Base-by-base conservation (phyloP, 2,888 invertebrate genomes). In the Parascotia fuliginaria region DNA sequence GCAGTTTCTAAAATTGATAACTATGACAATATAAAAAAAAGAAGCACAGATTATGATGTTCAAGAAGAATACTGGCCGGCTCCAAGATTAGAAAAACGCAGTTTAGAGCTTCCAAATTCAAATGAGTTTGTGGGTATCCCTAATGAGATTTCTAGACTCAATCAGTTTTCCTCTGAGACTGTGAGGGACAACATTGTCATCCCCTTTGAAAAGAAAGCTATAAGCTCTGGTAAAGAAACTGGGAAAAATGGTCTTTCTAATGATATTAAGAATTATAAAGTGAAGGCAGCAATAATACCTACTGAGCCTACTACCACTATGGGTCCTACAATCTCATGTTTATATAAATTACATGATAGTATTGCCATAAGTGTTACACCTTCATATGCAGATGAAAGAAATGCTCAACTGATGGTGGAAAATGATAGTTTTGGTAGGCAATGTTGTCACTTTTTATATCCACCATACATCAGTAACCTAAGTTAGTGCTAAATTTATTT, bases 321-420 rank as follows among this genome's bases (percentile, higher is more conserved):
- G 13, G 81, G 77, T 0, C 83, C 86, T 1, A 83, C 83, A 6
- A 83, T 87, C 43, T 75, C 79, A 3, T 92, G 92, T 63, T 56
- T 89, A 11, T 90, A 89, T 55, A 91, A 90, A 63, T 78, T 84
- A n/a, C 77, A 87, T 22, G 68, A 68, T 16, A 87, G 75, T 60
- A 81, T 91, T 0, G 75, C 83, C 0, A 75, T 81, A 24, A 90
- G 89, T 73, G 86, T 81, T 0, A 90, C 89, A 2, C 90, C 88
- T 0, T 80, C 85, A 0, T 87, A 89, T 55, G 77, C 71, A 14
- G 89, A 90, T 54, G 90, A 89, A 0, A 73, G 61, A 24, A 83
- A 87, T 61, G 81, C 79, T 13, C 87, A 92, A 51, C 54, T 81
- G 9, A 66, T 81, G 59, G 86, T 87, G 4, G 91, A 89, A 50